Base-by-base conservation (phyloP, 2,113 vertebrate genomes). In the Boulengeromyrus knoepffleri region DNA sequence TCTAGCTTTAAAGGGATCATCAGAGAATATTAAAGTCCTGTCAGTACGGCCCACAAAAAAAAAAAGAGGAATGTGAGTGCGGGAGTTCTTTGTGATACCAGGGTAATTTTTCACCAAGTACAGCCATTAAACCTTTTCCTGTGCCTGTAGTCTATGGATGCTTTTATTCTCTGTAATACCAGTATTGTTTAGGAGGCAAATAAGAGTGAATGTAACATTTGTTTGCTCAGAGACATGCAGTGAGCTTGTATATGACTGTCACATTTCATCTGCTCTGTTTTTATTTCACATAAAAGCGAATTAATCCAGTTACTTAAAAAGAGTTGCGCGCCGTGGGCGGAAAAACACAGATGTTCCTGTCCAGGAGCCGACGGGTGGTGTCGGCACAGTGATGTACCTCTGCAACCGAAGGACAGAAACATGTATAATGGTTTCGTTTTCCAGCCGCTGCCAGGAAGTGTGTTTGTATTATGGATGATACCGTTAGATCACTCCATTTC, bases 1-100 rank as follows among this genome's bases (percentile, higher is more conserved):
- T 93, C 91, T 90, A 84, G 87, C 90, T 84, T 92, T 91, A 90
- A 91, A 85, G 91, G 89, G 70, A 87, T 86, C 87, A 85, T 90
- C 77, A 89, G 77, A 88, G 31, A 88, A 58, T 91, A 74, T 80
- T 74, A 74, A 45, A 91, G 5, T 47, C 52, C 46, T 80, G 58
- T 49, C 17, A 39, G 53, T 27, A 85, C 0, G 24, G 52, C 27
- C 62, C 62, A 58, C 77, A 89, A n/a, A 66, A 89, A 89, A 36
- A 36, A 80, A 91, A 88, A 2, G 12, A 85, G 50, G 36, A 85
- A 88, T 83, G 50, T 53, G 89, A 91, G 88, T 90, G 62, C 66
- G 3, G 50, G 31, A 39, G 86, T 53, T 53, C 46, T 24, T 50
- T 47, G 84, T 27, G 85, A 53, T 87, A 50, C 50, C 49, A 56